These are phyloP conservation scores for Sebastes kiyomatsui DNA, from an alignment of 2,797 vertebrate genomes.

Conservation along the genomic window DNA sequence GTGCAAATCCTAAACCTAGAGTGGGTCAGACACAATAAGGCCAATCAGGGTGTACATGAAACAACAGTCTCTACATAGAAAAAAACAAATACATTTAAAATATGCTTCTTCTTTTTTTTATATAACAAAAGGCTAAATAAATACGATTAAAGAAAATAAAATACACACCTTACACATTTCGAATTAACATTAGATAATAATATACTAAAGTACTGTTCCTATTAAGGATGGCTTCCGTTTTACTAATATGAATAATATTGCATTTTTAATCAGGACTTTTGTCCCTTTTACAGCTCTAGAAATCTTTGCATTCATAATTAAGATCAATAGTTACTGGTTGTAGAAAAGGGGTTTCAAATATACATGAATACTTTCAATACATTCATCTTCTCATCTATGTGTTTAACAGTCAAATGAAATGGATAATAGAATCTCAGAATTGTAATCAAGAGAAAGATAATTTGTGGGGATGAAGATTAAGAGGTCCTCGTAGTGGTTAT, in stretches of 20 bases:
- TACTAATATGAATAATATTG: conserved; percentile 11
- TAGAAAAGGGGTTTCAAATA: not conserved
- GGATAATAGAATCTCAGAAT: not conserved
- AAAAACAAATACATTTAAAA: not conserved
- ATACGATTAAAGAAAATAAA: conserved; percentile 12
- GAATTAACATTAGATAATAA: not conserved
- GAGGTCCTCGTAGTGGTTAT: not conserved
- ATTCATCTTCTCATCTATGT: not conserved
- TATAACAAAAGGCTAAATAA: not conserved
- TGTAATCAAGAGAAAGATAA: not conserved
- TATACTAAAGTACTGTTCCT: not conserved
- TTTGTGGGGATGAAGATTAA: not conserved
- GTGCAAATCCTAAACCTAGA: not conserved
- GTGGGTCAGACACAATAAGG: not conserved
- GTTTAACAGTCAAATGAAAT: not conserved
- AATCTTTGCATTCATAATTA: conserved; percentile 2
- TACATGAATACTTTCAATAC: not conserved
- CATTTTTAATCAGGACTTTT: conserved; percentile 6
- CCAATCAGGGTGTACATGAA: not conserved
- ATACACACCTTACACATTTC: not conserved
- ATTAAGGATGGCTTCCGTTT: conserved; percentile 15
- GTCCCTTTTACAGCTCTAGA: not conserved
- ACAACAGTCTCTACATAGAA: not conserved
- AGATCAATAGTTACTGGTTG: not conserved
- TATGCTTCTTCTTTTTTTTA: not conserved